These are phyloP conservation scores for Triplophysa bombifrons DNA, from an alignment of 2,797 vertebrate species.

Conservation along the genomic window DNA sequence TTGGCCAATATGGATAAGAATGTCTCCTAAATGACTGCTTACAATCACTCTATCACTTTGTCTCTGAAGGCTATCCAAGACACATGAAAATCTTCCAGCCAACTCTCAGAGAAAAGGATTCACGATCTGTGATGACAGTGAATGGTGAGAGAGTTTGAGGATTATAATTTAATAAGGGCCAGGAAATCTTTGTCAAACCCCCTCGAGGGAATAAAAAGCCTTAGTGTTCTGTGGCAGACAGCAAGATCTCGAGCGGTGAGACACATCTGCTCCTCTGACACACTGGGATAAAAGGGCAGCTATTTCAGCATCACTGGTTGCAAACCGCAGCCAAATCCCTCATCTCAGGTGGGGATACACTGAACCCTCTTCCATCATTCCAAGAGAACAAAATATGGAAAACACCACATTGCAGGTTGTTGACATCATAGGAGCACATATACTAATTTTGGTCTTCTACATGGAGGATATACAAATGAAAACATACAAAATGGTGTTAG, in stretches of 20 bases:
- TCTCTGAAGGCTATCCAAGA: slow-evolving; percentile 41
- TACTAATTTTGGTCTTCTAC: neutral
- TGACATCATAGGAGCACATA: slow-evolving; percentile 13
- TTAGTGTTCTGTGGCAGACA: slow-evolving; percentile 67
- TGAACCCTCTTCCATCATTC: slow-evolving; percentile 33
- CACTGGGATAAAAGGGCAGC: slow-evolving; percentile 26
- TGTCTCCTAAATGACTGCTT: slow-evolving; percentile 4
- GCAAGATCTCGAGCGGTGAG: slow-evolving; percentile 62
- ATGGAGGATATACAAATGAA: neutral
- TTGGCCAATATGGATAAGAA: slow-evolving; percentile 2
- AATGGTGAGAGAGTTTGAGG: slow-evolving; percentile 65
- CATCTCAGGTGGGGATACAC: slow-evolving; percentile 21
- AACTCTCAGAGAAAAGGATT: slow-evolving; percentile 65
- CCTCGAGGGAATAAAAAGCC: slow-evolving; percentile 73
- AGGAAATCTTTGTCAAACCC: slow-evolving; percentile 81
- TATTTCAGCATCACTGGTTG: slow-evolving; percentile 22
- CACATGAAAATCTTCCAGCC: slow-evolving; percentile 51
- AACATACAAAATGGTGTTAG: neutral
- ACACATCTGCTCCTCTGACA: slow-evolving; percentile 42
- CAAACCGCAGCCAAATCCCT: slow-evolving; percentile 25
- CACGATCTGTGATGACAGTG: slow-evolving; percentile 64
- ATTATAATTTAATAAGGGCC: slow-evolving; percentile 83
- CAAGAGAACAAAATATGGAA: neutral
- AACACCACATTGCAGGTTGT: slow-evolving; percentile 10
- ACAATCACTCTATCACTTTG: slow-evolving; percentile 8